Base-by-base conservation (phyloP, 2,797 vertebrate species). In the Podarcis lilfordi region DNA sequence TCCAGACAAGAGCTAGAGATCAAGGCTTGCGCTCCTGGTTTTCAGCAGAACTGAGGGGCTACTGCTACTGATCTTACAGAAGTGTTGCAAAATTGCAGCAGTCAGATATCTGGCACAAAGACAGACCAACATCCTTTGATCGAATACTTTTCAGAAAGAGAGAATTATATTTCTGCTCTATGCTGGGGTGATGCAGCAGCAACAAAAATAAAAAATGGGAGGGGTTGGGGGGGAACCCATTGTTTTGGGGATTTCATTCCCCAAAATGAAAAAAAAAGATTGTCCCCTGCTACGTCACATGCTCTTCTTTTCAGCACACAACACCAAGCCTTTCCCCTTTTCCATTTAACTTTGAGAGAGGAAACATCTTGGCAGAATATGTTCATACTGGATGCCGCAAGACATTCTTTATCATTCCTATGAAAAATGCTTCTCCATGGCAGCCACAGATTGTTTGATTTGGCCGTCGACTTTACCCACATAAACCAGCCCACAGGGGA, bases 381-480 rank as follows among this genome's bases (percentile, higher is more conserved):
- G 86, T 78, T 89, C 85, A 85, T 69, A 78, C 3, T 1, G 55
- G 21, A 77, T 86, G 85, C 83, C 85, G 88, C 23, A 29, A 82
- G 71, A 86, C 0, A 0, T 90, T 94, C 84, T 64, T 92, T 87
- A 82, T 82, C 80, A 64, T 84, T 91, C 66, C 21, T 82, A 2
- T 8, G 68, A 93, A 91, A 93, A 91, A 90, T 32, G 55, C 76
- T 71, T 93, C 91, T 93, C 78, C 0, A 0, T 87, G 93, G 91
- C 86, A 93, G 74, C 86, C 89, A 45, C 81, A 89, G 3, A 0
- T 74, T 89, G 86, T 92, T 95, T 94, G 87, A 90, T 80, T 84
- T 94, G 94, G 92, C 91, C 92, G 88, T 74, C 81, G 84, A 7
- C 74, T 91, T 83, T 94, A 89, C 94, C 92, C 91, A 78, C 90